Evolutionary conservation across 2,113 vertebrate species (phyloP).

Genomic region (Tretioscincus oriximinensis): DNA sequence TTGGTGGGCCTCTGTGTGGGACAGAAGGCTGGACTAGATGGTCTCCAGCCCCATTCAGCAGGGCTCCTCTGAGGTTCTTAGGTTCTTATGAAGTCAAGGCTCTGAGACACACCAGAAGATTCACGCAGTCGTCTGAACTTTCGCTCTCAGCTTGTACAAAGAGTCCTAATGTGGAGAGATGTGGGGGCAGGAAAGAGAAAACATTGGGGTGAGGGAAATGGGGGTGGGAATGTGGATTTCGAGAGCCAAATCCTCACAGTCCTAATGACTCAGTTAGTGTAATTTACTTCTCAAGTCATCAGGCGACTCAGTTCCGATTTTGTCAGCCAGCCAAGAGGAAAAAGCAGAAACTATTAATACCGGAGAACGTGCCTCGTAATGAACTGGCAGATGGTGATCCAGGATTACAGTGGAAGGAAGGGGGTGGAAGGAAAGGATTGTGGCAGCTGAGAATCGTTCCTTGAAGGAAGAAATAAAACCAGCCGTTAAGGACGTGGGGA

Average conservation of each 20-base stretch:
- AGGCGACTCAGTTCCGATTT: conserved; percentile 31
- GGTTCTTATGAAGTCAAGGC: neutral
- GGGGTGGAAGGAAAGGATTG: neutral
- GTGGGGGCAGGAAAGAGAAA: neutral
- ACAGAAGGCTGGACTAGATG: too few species aligned
- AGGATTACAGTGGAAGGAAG: conserved; percentile 8
- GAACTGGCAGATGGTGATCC: conserved; percentile 56
- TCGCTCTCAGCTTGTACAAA: neutral
- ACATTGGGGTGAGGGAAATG: too few species aligned
- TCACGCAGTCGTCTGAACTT: neutral
- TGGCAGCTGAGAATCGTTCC: conserved; percentile 48
- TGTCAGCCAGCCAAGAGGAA: conserved; percentile 1
- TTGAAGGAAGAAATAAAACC: conserved; percentile 21
- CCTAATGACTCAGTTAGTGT: conserved; percentile 37
- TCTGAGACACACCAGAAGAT: rapidly evolving
- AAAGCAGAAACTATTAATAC: conserved; percentile 63
- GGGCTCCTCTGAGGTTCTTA: too few species aligned
- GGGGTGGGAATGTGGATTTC: too few species aligned
- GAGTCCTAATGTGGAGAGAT: neutral
- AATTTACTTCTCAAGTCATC: conserved; percentile 46
- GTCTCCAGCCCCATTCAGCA: too few species aligned
- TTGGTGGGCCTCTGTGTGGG: too few species aligned
- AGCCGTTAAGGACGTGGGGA: conserved; percentile 17
- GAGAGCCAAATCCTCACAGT: neutral
- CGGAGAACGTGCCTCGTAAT: conserved; percentile 49